Conservation (phyloP, 2,888 invertebrate species). For the Drosophila mayaguana region DNA sequence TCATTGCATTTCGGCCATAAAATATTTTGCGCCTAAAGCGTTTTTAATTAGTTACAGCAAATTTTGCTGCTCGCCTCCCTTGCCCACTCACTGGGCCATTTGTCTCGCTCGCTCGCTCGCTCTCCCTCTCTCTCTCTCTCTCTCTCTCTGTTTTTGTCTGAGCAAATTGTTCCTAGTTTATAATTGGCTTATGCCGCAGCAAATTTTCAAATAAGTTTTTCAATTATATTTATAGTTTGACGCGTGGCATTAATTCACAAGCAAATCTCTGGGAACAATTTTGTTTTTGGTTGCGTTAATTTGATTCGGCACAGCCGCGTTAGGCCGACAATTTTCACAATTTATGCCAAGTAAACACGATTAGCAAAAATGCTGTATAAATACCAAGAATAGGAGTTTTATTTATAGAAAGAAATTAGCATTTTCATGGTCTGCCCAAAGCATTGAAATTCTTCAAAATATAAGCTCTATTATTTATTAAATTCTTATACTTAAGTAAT, state of each 20-base stretch:
- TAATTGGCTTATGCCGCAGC: constrained; percentile 32
- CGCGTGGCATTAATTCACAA: constrained; percentile 49
- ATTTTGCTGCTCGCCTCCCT: constrained; percentile 43
- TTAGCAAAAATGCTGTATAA: background rate
- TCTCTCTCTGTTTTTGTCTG: background rate
- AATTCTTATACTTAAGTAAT: background rate
- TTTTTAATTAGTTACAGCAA: constrained; percentile 76
- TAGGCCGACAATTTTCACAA: constrained; percentile 1
- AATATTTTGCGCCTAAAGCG: constrained; percentile 64
- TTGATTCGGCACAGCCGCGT: constrained; percentile 20
- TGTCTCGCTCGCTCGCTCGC: no score
- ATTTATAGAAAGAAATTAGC: background rate
- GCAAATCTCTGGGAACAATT: constrained; percentile 25
- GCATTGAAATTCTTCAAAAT: background rate
- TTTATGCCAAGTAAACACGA: background rate
- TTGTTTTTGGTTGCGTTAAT: constrained; percentile 17
- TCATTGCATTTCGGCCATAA: constrained; percentile 46
- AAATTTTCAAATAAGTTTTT: constrained; percentile 68
- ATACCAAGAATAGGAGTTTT: background rate
- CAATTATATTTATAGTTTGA: constrained; percentile 72
- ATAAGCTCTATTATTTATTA: background rate
- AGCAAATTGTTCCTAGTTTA: constrained; percentile 31
- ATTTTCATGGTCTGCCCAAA: background rate
- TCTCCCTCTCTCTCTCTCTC: no score
- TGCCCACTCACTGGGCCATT: background rate